A percentile compares a stretch with the other conserved stretches of the same genome.
These are phyloP conservation scores for Lasioglossum vierecki DNA, from an alignment of 2,888 invertebrate species.

Conservation along the genomic window DNA sequence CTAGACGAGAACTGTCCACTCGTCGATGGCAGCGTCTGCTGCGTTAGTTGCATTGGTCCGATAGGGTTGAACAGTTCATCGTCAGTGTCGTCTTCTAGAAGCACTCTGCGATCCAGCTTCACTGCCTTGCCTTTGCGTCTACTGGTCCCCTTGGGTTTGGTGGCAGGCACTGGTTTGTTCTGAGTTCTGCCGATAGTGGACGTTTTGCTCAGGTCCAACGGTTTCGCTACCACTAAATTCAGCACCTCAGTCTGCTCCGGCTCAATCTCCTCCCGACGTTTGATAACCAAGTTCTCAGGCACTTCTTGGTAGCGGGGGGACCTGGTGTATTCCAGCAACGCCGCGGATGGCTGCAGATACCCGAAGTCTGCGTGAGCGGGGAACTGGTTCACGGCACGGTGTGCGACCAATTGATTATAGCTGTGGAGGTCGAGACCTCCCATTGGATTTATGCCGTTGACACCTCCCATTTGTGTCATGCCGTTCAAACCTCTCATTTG, in stretches of 20 bases:
- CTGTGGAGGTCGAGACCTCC: too few relatives aligned
- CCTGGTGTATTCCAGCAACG: conserved; percentile 59
- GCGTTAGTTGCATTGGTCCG: too few relatives aligned
- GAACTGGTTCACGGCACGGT: conserved; percentile 60
- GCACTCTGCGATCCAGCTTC: conserved; percentile 89
- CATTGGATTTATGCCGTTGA: too few relatives aligned
- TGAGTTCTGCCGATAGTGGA: conserved; percentile 78
- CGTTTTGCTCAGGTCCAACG: conserved; percentile 87
- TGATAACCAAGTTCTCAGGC: conserved; percentile 44
- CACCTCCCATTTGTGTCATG: too few relatives aligned
- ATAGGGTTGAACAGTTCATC: conserved; percentile 69
- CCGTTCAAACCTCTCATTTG: not conserved
- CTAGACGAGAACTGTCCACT: too few relatives aligned
- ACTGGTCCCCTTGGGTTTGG: conserved; percentile 79
- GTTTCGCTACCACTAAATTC: conserved; percentile 71
- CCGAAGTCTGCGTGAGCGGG: conserved; percentile 43
- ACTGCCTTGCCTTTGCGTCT: conserved; percentile 94
- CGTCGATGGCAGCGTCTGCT: not conserved
- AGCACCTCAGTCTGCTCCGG: not conserved
- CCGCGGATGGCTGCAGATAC: conserved; percentile 34
- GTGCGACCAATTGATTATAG: conserved; percentile 65
- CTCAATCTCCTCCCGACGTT: not conserved
- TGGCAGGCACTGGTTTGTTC: conserved; percentile 27
- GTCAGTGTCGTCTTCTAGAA: conserved; percentile 84
- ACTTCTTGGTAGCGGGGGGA: conserved; percentile 47